Conservation (phyloP, 2,797 vertebrate genomes). For the Pristis pectinata region DNA sequence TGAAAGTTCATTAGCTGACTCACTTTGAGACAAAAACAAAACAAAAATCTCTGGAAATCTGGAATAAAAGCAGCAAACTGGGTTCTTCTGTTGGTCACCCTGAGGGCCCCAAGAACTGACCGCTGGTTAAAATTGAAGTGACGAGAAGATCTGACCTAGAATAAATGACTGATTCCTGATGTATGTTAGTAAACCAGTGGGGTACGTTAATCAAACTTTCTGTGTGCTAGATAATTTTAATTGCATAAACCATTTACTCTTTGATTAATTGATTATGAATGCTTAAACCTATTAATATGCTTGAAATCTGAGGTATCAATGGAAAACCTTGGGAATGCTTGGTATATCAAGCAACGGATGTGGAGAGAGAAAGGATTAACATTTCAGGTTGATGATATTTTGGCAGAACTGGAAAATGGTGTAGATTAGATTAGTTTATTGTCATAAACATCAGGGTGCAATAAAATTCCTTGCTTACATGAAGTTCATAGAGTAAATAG, state of each 20-base stretch:
- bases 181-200: background rate
- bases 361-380: background rate
- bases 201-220: background rate
- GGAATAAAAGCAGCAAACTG: too few relatives aligned
- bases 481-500: too few relatives aligned
- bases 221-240: background rate
- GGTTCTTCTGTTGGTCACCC: background rate
- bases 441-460: too few relatives aligned
- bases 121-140: background rate
- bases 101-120: background rate
- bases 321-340: background rate
- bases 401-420: too few relatives aligned
- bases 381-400: background rate
- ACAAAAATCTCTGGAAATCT: background rate
- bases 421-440: too few relatives aligned
- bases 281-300: too few relatives aligned
- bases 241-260: background rate
- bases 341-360: background rate
- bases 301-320: background rate
- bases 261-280: background rate
- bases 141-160: background rate
- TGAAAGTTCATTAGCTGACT: background rate
- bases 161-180: background rate
- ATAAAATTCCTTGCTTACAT: too few relatives aligned
- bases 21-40: background rate